Conservation (phyloP, 2,888 invertebrate species). For the Aphodius sticticus region DNA sequence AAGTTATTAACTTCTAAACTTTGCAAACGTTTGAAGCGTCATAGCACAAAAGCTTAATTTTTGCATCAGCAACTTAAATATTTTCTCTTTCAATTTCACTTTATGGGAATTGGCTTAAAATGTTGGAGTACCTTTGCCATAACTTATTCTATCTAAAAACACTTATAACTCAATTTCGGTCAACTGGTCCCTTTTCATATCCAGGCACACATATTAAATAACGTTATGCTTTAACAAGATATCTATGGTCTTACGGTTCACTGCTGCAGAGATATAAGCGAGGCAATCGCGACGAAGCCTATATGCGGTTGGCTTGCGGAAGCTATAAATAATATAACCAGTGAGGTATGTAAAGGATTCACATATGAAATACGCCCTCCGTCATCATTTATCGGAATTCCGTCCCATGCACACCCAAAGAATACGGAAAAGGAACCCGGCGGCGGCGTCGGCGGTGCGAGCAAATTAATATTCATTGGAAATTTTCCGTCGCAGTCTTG, state of each 20-base stretch:
- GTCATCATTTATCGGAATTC: constrained; percentile 33
- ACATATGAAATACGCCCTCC: constrained; percentile 37
- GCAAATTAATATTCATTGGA: constrained; percentile 37
- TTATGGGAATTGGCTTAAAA: no score
- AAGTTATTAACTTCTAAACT: no score
- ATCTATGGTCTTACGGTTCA: neutral
- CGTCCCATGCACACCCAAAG: constrained; percentile 24
- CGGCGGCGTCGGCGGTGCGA: constrained; percentile 11
- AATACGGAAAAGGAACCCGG: constrained; percentile 32
- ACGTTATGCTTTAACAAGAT: no score
- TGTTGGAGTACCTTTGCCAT: no score
- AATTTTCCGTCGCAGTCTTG: constrained; percentile 27
- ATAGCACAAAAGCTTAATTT: no score
- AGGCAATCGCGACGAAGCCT: neutral
- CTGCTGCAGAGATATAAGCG: neutral
- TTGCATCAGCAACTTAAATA: no score
- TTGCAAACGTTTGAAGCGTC: no score
- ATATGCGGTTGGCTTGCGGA: constrained; percentile 6
- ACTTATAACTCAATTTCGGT: no score
- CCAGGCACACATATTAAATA: no score
- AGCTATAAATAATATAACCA: constrained; percentile 34
- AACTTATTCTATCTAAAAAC: no score
- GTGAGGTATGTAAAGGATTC: constrained; percentile 36
- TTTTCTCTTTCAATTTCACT: no score
- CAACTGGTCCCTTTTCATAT: no score